phyloP scores from a whole-genome alignment of 2,888 invertebrate species.

The Leptinotarsa tumamoca region DNA sequence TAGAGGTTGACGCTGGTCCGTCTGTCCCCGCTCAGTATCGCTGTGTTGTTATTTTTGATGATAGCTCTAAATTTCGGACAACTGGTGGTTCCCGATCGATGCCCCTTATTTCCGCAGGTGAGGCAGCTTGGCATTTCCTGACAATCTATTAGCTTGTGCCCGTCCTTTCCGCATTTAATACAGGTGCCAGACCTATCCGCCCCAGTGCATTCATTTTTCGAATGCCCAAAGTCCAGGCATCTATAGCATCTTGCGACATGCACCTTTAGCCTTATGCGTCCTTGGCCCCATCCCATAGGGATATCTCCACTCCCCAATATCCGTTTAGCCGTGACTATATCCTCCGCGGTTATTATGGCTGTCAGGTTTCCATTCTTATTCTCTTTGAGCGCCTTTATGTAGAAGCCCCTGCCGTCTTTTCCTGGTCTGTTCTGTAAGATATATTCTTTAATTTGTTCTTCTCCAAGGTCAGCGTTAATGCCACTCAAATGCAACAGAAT shows the following conservation, averaged over 20 bases:
- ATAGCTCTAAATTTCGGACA: slow-evolving; percentile 25
- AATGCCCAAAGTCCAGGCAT: slow-evolving; percentile 29
- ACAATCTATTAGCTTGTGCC: slow-evolving; percentile 28
- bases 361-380: not conserved
- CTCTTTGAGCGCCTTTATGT: not conserved
- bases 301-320: not conserved
- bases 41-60: not conserved
- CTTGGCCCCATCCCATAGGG: not conserved
- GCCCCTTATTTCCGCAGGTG: slow-evolving; percentile 11
- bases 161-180: slow-evolving; percentile 29
- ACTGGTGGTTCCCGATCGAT: slow-evolving; percentile 23
- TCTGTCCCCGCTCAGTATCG: not conserved
- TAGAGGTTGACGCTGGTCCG: slow-evolving; percentile 5
- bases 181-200: slow-evolving; percentile 22
- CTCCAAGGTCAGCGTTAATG: not conserved
- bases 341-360: not conserved
- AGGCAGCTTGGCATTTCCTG: slow-evolving; percentile 16
- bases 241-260: slow-evolving; percentile 17
- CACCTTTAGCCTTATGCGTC: not conserved
- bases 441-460: not conserved
- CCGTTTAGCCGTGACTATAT: not conserved
- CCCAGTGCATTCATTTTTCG: slow-evolving; percentile 13
- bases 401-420: not conserved
- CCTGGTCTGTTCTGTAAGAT: not conserved
- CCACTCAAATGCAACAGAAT: slow-evolving; percentile 5